Evolutionary conservation across 2,113 vertebrate genomes (phyloP), one percentile per base, ranked within the genome.

Genomic region (Tyrannus savana): DNA sequence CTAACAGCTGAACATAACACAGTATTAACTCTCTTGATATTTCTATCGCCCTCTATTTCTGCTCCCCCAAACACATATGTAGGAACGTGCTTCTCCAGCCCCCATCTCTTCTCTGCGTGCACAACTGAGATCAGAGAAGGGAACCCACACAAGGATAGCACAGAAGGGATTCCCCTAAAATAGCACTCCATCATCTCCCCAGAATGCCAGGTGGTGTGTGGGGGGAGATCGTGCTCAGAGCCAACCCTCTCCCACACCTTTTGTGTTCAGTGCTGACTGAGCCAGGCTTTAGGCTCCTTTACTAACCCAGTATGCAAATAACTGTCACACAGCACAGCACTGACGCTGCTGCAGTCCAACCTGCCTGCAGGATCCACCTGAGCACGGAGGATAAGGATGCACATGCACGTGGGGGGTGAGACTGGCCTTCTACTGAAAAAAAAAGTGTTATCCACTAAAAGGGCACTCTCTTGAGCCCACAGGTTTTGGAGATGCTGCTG

Each of bases 121-220:
- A 22, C 44, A 33, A 60, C 53, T 42, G 79, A 3, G 1, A 19
- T 14, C 76, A 55, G 60, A 56, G 89, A 68, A 68, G 44, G 73
- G 49, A 91, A 44, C 84, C 66, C 87, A 87, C 81, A 11, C 14
- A 9, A 49, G 62, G 56, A 24, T 1, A 72, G 84, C 95, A 85
- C 92, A 94, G 94, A 79, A 91, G 74, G 93, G 87, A 95, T 89
- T 75, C 93, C 87, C 87, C 93, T 69, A 95, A 96, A 96, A 94
- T 87, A 93, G 93, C 91, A 18, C 46, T 23, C 12, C 39, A 27
- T 21, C 74, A 6, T 22, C 23, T 47, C 69, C 50, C 41, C 35
- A 6, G 44, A 64, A 60, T 2, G 4, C 52, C 95, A 93, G 91
- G 23, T 66, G 87, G 69, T 39, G 37, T 5, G 33, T 1, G 63